A percentile compares a stretch with the other conserved stretches of the same genome.
These are phyloP conservation scores for Procambarus clarkii DNA, from an alignment of 1,140 invertebrate species.

Conservation along the genomic window DNA sequence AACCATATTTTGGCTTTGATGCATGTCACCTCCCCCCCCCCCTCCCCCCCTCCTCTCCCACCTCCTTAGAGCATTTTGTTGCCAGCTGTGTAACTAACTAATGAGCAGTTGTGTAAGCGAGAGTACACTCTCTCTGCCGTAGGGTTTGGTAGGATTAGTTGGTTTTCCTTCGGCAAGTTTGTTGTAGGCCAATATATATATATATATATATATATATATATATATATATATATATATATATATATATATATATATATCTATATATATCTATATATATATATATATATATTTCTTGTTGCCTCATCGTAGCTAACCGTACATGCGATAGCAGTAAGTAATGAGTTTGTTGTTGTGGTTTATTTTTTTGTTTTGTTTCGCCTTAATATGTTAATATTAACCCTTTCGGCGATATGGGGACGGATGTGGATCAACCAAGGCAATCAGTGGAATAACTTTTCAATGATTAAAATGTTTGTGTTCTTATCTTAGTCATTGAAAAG, in stretches of 20 bases:
- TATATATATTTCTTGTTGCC: conserved; percentile 13
- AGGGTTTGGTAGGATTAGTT: conserved; percentile 37
- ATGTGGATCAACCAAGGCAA: conserved; percentile 14
- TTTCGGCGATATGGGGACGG: conserved; percentile 67
- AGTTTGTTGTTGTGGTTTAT: neutral
- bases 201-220: too few relatives aligned
- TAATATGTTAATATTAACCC: conserved; percentile 26
- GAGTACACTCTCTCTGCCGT: neutral
- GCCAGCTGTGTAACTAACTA: conserved; percentile 15
- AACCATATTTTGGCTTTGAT: conserved; percentile 40
- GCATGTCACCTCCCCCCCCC: conserved; percentile 6
- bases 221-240: too few relatives aligned
- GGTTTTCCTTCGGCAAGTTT: conserved; percentile 15
- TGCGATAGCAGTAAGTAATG: conserved; percentile 24
- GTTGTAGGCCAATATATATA: conserved; percentile 6
- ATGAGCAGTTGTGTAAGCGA: conserved; percentile 16
- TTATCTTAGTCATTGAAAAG: conserved; percentile 54
- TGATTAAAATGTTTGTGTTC: conserved; percentile 25
- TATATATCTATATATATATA: too few relatives aligned
- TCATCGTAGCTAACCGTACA: neutral
- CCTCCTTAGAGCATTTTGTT: neutral
- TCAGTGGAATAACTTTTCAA: conserved; percentile 34
- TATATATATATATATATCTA: too few relatives aligned
- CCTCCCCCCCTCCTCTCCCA: neutral
- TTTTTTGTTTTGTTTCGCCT: neutral